A percentile compares a stretch with the other conserved stretches of the same genome.
These are phyloP conservation scores for Dryas iulia DNA, from an alignment of 1,140 invertebrate genomes.

Conservation along the genomic window DNA sequence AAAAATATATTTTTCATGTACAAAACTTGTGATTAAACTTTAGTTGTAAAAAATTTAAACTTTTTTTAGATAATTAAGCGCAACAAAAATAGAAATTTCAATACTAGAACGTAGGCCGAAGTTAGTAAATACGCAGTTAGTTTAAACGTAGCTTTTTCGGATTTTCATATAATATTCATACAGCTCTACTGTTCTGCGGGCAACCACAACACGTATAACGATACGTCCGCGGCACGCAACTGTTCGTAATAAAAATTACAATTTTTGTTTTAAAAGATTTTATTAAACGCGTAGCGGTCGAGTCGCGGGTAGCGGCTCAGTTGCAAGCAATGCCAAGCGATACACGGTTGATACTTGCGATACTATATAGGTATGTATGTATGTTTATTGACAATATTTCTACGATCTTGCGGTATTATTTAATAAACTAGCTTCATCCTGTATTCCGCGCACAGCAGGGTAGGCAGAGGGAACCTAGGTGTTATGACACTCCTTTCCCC, in stretches of 20 bases:
- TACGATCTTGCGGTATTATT: no score
- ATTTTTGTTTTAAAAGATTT: not conserved
- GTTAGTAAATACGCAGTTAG: not conserved
- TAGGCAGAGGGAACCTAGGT: no score
- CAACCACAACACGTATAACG: not conserved
- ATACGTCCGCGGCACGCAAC: not conserved
- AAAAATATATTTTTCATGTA: no score
- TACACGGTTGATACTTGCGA: not conserved
- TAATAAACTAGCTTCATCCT: no score
- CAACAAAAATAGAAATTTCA: no score
- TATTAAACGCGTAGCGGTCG: not conserved
- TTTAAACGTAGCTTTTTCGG: not conserved
- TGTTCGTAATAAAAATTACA: not conserved
- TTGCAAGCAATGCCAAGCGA: not conserved
- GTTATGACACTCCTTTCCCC: no score
- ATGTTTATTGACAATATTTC: not conserved
- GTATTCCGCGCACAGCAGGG: no score
- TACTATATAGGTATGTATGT: not conserved
- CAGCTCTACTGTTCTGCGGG: not conserved
- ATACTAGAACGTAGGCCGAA: not conserved
- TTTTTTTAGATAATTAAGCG: not conserved
- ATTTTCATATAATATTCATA: not conserved
- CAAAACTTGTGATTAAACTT: no score
- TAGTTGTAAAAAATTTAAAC: no score
- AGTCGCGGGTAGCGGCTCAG: not conserved